These are phyloP conservation scores for Catocala fraxini DNA, from an alignment of 2,888 invertebrate genomes.

Conservation along the genomic window DNA sequence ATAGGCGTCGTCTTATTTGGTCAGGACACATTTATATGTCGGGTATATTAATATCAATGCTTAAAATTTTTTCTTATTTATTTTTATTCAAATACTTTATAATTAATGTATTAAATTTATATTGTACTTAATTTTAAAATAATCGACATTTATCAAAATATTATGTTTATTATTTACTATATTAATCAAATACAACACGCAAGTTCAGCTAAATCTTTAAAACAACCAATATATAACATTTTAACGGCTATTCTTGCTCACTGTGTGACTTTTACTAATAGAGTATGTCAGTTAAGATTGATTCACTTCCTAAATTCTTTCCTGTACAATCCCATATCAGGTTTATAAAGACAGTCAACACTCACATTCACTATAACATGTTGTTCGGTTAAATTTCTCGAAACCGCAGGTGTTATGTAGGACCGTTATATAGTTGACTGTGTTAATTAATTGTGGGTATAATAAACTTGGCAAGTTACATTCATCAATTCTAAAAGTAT, in stretches of 20 bases:
- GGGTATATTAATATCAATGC: neutral
- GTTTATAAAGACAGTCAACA: conserved; percentile 9
- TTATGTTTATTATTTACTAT: too few relatives aligned
- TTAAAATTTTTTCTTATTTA: too few relatives aligned
- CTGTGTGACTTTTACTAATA: conserved; percentile 35
- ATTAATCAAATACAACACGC: too few relatives aligned
- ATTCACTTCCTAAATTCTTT: conserved; percentile 37
- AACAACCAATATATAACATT: neutral
- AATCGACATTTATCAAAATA: too few relatives aligned
- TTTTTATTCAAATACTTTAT: too few relatives aligned
- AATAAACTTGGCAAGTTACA: neutral
- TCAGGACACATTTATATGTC: neutral
- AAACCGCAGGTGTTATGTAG: conserved; percentile 7
- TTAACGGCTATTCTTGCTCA: conserved; percentile 24
- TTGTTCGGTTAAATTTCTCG: conserved; percentile 1
- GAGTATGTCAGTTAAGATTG: conserved; percentile 35
- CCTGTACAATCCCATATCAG: conserved; percentile 19
- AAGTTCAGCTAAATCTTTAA: neutral
- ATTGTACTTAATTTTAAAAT: too few relatives aligned
- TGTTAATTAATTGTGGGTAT: conserved; percentile 4
- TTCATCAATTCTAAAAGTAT: neutral
- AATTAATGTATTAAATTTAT: too few relatives aligned
- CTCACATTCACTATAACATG: neutral
- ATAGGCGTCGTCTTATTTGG: conserved; percentile 4
- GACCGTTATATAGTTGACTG: conserved; percentile 7